phyloP scores from a whole-genome alignment of 2,797 vertebrate species.

The Hipposideros larvatus region DNA sequence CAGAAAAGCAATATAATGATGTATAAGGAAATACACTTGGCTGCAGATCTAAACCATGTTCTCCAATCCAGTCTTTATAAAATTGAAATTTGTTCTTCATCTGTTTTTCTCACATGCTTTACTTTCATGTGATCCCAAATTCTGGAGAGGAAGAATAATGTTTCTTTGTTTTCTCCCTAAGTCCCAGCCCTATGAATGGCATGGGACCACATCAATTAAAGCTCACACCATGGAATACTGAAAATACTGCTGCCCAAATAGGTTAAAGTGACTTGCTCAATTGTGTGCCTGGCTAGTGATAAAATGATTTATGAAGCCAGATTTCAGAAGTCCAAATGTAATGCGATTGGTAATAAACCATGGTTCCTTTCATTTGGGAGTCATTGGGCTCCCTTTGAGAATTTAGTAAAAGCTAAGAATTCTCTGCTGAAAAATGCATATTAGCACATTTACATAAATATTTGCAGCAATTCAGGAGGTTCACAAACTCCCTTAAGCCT shows the following conservation, averaged over 20 bases:
- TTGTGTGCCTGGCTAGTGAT: not conserved
- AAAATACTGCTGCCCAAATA: not conserved
- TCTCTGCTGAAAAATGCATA: not conserved
- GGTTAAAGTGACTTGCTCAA: not conserved
- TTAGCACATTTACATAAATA: not conserved
- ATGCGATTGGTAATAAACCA: not conserved
- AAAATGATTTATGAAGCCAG: not conserved
- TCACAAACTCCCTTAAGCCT: not conserved
- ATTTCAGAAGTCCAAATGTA: not conserved
- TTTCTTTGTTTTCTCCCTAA: not conserved
- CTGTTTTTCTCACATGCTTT: conserved; percentile 40
- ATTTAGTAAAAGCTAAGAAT: not conserved
- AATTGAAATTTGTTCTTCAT: conserved; percentile 56
- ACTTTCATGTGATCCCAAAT: not conserved
- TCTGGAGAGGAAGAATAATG: not conserved
- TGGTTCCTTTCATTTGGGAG: not conserved
- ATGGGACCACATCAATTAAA: not conserved
- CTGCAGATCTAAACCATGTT: not conserved
- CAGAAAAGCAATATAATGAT: not conserved
- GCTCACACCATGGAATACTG: not conserved
- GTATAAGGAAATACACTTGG: not conserved
- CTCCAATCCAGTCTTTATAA: not conserved
- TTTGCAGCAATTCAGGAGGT: not conserved
- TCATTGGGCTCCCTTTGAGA: not conserved
- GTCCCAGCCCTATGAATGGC: too few relatives aligned